A percentile compares a stretch with the other conserved stretches of the same genome.
Evolutionary conservation across 1,140 invertebrate genomes (phyloP).

Genomic region (Sipha flava): DNA sequence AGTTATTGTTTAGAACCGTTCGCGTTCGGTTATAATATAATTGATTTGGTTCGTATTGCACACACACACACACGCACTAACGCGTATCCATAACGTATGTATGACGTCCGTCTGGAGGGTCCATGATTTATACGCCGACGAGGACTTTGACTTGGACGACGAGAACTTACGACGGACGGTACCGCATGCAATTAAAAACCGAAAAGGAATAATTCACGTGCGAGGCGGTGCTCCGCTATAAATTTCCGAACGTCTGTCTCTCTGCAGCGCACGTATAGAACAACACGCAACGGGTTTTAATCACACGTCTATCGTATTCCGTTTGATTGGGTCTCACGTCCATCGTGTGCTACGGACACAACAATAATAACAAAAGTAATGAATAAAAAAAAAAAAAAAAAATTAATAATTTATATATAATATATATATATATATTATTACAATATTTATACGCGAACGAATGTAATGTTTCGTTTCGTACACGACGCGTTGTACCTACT

Average conservation of each 20-base stretch:
- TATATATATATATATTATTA: no score
- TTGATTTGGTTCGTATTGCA: neutral
- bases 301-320: no score
- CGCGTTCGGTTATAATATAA: neutral
- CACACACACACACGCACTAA: neutral
- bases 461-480: no score
- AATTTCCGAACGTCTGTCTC: neutral
- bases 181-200: constrained; percentile 29
- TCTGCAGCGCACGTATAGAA: no score
- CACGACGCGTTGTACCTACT: no score
- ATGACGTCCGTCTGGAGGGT: neutral
- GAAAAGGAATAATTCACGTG: constrained; percentile 27
- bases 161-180: neutral
- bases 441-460: no score
- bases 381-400: no score
- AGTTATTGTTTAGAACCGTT: constrained; percentile 7
- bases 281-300: no score
- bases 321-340: neutral
- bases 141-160: neutral
- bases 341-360: neutral
- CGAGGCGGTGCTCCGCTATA: constrained; percentile 28
- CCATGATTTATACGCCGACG: neutral
- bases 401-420: no score
- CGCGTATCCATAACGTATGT: neutral
- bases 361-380: no score